Conservation (phyloP, 2,113 vertebrate species). For the Cepphus grylle region DNA sequence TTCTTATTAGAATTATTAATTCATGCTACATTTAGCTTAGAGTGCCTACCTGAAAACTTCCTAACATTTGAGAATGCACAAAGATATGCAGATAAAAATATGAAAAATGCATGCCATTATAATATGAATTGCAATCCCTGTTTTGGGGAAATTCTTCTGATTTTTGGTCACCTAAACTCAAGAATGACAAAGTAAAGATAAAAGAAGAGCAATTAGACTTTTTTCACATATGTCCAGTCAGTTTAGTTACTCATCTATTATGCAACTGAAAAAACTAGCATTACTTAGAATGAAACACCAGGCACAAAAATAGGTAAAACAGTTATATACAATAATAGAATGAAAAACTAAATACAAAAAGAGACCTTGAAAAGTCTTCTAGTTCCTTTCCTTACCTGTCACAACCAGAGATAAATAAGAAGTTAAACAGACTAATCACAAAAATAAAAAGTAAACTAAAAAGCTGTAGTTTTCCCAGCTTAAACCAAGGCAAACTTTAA, state of each 20-base stretch:
- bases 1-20: constrained; percentile 50
- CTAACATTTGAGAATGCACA: not conserved
- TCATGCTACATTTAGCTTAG: constrained; percentile 4
- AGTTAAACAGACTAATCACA: not conserved
- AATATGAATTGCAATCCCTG: constrained; percentile 21
- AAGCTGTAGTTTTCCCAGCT: not conserved
- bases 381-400: not conserved
- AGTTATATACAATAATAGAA: not conserved
- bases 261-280: not conserved
- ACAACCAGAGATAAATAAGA: not conserved
- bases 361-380: not conserved
- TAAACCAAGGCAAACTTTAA: not conserved
- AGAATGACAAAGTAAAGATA: not conserved
- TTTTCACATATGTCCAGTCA: not conserved
- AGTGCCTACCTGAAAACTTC: constrained; percentile 1
- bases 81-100: not conserved
- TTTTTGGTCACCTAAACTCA: constrained; percentile 11
- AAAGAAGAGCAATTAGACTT: not conserved
- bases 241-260: not conserved
- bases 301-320: not conserved
- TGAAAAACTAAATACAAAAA: not conserved
- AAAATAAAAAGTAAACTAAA: not conserved
- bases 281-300: not conserved
- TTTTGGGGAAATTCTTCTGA: not conserved
- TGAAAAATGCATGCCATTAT: not conserved